Evolutionary conservation across 2,113 vertebrate species (phyloP).

Genomic region (Brachyhypopomus gauderio): DNA sequence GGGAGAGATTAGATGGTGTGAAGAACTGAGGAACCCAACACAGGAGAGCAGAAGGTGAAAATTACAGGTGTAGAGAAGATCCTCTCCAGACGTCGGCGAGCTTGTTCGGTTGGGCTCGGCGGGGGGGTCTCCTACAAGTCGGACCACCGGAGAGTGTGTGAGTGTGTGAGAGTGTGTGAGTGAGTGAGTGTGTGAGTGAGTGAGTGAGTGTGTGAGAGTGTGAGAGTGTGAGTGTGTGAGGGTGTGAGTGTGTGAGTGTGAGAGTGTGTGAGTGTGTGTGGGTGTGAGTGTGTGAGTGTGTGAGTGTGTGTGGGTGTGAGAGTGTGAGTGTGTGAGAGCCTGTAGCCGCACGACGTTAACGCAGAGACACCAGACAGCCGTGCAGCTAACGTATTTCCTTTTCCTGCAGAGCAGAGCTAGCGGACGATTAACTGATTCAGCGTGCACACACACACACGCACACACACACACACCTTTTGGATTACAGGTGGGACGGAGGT

Average conservation of each 20-base stretch:
- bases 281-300: conserved; percentile 38
- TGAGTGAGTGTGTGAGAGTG: conserved; percentile 39
- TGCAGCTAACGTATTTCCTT: conserved; percentile 12
- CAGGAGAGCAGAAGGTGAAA: background rate
- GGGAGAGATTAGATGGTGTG: background rate
- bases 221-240: conserved; percentile 45
- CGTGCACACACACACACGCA: conserved; percentile 21
- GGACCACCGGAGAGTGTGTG: conserved; percentile 74
- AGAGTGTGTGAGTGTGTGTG: no score
- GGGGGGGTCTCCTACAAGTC: conserved; percentile 79
- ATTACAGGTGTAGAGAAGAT: conserved; percentile 90
- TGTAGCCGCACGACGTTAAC: background rate
- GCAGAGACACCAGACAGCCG: background rate
- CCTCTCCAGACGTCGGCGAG: conserved; percentile 88
- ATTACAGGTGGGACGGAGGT: conserved; percentile 35
- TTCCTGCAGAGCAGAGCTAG: background rate
- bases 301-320: conserved; percentile 51
- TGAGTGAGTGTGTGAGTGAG: conserved; percentile 45
- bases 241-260: conserved; percentile 47
- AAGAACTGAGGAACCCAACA: background rate
- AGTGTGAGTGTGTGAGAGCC: conserved; percentile 34
- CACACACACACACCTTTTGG: conserved; percentile 43
- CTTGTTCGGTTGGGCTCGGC: conserved; percentile 83
- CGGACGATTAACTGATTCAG: background rate
- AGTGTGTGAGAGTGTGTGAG: conserved; percentile 42